phyloP scores from a whole-genome alignment of 2,113 vertebrate species.

The Oophaga pumilio region DNA sequence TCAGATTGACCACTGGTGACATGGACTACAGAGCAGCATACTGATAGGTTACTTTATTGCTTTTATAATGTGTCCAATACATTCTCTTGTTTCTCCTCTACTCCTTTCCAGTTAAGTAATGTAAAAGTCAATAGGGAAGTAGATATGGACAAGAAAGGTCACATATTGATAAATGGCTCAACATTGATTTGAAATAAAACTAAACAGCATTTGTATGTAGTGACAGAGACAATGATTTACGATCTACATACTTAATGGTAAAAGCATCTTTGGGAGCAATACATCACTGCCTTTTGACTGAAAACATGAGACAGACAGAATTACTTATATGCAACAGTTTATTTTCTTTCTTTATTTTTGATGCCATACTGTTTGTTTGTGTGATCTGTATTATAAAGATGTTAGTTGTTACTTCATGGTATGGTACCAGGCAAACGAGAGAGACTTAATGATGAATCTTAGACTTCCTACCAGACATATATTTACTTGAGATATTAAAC shows the following conservation, averaged over 20 bases:
- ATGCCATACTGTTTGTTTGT: neutral
- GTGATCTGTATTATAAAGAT: neutral
- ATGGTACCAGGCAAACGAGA: neutral
- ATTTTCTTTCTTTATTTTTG: neutral
- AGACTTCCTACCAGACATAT: neutral
- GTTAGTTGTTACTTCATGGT: neutral
- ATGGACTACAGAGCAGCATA: neutral
- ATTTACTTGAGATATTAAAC: neutral
- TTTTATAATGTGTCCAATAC: slow-evolving; percentile 20
- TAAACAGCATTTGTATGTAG: slow-evolving; percentile 48
- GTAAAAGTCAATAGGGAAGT: slow-evolving; percentile 45
- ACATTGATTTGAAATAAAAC: slow-evolving; percentile 56
- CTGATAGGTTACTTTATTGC: neutral
- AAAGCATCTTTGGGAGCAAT: slow-evolving; percentile 39
- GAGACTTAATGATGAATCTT: neutral
- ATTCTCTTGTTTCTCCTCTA: neutral
- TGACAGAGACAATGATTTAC: slow-evolving; percentile 54
- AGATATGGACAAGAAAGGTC: slow-evolving; percentile 55
- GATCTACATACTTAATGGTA: slow-evolving; percentile 40
- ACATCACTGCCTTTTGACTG: slow-evolving; percentile 21
- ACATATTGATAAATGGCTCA: slow-evolving; percentile 53
- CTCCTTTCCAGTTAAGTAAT: slow-evolving; percentile 35
- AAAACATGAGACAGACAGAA: slow-evolving; percentile 6
- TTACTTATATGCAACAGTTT: neutral
- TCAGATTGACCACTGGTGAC: neutral